phyloP scores from a whole-genome alignment of 2,888 invertebrate genomes.

The Rosalia funebris region DNA sequence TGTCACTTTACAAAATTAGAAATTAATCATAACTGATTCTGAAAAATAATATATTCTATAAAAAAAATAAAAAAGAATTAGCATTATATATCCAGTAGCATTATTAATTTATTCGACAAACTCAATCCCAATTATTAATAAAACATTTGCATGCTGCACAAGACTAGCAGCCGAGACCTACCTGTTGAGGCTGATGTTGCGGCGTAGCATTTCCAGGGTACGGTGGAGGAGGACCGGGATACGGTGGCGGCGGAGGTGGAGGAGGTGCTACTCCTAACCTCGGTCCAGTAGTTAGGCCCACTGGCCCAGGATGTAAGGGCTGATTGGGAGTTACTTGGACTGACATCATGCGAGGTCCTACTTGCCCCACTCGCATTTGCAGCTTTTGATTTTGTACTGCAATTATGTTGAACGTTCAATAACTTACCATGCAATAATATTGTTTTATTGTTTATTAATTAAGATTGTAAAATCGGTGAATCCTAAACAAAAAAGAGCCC shows the following conservation, averaged over 20 bases:
- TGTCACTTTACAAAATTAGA: neutral
- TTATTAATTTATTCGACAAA: constrained; percentile 12
- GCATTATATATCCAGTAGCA: constrained; percentile 5
- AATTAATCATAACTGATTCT: neutral
- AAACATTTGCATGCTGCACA: constrained; percentile 30
- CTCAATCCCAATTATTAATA: constrained; percentile 27
- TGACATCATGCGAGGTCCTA: constrained; percentile 50
- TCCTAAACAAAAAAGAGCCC: too few species aligned
- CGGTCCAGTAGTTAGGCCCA: constrained; percentile 62
- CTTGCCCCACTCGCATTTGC: constrained; percentile 59
- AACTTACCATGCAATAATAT: too few species aligned
- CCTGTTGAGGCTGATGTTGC: constrained; percentile 50
- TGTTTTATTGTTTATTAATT: too few species aligned
- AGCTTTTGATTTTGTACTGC: constrained; percentile 62
- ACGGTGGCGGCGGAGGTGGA: constrained; percentile 77
- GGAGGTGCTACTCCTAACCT: constrained; percentile 63
- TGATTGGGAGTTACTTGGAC: constrained; percentile 36
- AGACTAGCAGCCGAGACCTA: constrained; percentile 20
- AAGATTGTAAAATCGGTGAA: too few species aligned
- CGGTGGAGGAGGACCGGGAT: constrained; percentile 77
- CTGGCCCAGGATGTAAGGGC: constrained; percentile 48
- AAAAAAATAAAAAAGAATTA: neutral
- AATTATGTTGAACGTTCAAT: too few species aligned
- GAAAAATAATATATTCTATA: neutral
- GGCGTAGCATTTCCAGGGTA: constrained; percentile 69